Evolutionary conservation across 1,140 invertebrate genomes (phyloP), one percentile per base, ranked within the genome.

Genomic region (Drosophila orena): DNA sequence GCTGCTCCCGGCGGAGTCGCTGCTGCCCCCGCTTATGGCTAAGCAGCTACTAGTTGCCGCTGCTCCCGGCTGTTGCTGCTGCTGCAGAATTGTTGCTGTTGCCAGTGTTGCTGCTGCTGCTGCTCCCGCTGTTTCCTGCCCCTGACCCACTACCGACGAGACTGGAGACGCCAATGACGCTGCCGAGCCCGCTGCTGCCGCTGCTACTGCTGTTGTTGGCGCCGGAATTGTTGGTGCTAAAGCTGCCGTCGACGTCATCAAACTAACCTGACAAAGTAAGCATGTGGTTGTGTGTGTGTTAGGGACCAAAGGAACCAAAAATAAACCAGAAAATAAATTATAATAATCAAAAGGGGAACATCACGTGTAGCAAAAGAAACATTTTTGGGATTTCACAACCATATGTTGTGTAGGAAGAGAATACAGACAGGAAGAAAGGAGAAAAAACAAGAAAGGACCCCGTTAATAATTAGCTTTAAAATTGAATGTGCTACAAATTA

Each of bases 181-280:
- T 40, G 57, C 42, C 50, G 49, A 53, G 53, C 30, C n/a, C 56
- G 40, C 43, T 43, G 60, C 10, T 58, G 37, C 70, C 34, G 49
- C 17, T 20, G 24, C 37, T 52, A 47, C 52, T 49, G 55, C 17
- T 52, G 52, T 38, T 64, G 46, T 42, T 60, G 65, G 17, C 17
- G 40, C 30, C 49, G 64, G 64, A 27, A 47, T 58, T 66, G 69
- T 53, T 77, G 79, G 61, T 71, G 79, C 66, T 72, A 61, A 70
- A 83, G 71, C 57, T 69, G 62, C 79, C 58, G 76, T 85, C 47
- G 97, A 97, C 93, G 97, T 97, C 38, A 98, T 93, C 92, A 98
- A 97, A 93, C 98, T 98, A 81, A 98, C 98, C 15, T 97, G 96
- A 61, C 96, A 95, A 66, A 99, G 94, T 27, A 97, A 97, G 93